phyloP scores from a whole-genome alignment of 2,113 vertebrate species.

The Hippolais icterina region DNA sequence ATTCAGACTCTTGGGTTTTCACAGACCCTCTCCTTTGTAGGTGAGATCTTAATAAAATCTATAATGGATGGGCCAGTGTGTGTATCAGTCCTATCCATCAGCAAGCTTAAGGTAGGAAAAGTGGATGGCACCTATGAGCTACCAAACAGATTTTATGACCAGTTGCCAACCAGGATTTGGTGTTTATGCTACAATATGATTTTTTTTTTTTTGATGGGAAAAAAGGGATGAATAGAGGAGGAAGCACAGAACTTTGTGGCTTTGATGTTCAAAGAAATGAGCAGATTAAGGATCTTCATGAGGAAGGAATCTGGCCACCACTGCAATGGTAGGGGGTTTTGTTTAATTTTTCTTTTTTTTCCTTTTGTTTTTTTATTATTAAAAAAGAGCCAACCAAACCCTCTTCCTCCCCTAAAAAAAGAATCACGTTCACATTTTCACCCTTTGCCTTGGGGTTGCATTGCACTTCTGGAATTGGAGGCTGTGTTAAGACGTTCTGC shows the following conservation, averaged over 20 bases:
- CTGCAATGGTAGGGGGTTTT: fast-evolving
- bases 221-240: not conserved
- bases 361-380: not conserved
- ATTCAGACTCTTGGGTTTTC: not conserved
- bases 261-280: not conserved
- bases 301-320: not conserved
- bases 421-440: not conserved
- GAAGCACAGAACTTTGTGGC: not conserved
- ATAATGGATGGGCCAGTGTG: fast-evolving
- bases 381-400: not conserved
- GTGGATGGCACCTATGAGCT: not conserved
- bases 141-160: not conserved
- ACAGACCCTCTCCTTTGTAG: not conserved
- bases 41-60: not conserved
- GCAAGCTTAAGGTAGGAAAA: not conserved
- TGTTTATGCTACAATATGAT: not conserved
- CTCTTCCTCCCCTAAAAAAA: no score
- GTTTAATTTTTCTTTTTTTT: not conserved
- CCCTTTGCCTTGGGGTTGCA: not conserved
- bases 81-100: not conserved
- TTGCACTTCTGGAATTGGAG: not conserved
- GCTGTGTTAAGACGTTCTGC: not conserved
- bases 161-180: not conserved
- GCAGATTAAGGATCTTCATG: not conserved
- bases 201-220: not conserved